Percentiles rank a stretch among this genome's conserved stretches.
Evolutionary conservation across 2,888 invertebrate species (phyloP).

Genomic region (Dexiosoma caninum): DNA sequence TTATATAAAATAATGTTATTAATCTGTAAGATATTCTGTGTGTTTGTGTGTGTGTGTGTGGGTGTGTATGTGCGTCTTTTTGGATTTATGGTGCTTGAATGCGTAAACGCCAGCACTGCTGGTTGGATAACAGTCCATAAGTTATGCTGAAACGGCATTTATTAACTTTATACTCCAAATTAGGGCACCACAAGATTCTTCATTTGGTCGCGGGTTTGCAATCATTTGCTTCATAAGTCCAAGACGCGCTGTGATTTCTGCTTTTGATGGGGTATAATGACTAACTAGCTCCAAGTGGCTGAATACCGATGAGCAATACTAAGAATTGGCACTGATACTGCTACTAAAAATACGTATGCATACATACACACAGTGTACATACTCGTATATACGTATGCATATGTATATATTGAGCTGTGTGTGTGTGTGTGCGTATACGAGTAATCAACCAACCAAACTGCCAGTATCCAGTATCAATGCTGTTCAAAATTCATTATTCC

Average conservation of each 20-base stretch:
- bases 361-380: too few relatives aligned
- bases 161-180: slow-evolving; percentile 34
- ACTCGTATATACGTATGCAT: neutral
- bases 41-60: neutral
- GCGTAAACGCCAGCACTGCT: slow-evolving; percentile 1
- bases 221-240: slow-evolving; percentile 25
- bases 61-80: neutral
- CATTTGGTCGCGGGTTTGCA: slow-evolving; percentile 33
- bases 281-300: slow-evolving; percentile 68
- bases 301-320: slow-evolving; percentile 70
- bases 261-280: slow-evolving; percentile 61
- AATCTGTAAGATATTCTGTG: neutral
- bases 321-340: slow-evolving; percentile 61
- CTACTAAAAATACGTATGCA: slow-evolving; percentile 11
- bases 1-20: neutral
- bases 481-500: slow-evolving; percentile 40
- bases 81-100: neutral
- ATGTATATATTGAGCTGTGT: neutral
- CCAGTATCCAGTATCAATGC: slow-evolving; percentile 17
- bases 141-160: slow-evolving; percentile 15
- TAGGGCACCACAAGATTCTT: slow-evolving; percentile 31
- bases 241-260: slow-evolving; percentile 55
- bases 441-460: slow-evolving; percentile 48
- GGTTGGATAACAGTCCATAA: slow-evolving; percentile 24
- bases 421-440: neutral